Evolutionary conservation across 2,113 vertebrate species (phyloP).

Genomic region (Myocastor coypus): DNA sequence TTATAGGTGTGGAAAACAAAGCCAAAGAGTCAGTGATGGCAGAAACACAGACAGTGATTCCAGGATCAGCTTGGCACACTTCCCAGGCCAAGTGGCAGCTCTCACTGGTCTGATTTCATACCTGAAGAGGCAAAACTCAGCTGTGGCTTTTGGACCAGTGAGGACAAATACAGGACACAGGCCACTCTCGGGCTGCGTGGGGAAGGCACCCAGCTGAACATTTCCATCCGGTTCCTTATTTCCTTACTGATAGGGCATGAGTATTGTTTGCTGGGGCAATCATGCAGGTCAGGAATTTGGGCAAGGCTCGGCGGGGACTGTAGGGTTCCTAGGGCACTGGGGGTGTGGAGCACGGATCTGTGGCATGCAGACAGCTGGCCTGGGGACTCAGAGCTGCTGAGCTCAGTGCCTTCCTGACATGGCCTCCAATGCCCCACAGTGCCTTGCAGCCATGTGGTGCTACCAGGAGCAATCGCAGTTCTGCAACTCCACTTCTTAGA

Average conservation of each 20-base stretch:
- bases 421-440: background rate
- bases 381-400: background rate
- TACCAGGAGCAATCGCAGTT: background rate
- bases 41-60: accelerated
- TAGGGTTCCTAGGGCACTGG: background rate
- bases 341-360: background rate
- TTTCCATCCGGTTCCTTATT: background rate
- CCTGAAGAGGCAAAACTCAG: background rate
- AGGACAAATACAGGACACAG: background rate
- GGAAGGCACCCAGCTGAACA: no score
- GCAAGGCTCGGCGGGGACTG: background rate
- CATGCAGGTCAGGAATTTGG: background rate
- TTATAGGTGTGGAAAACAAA: background rate
- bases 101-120: background rate
- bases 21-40: background rate
- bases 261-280: background rate
- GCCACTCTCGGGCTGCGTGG: background rate
- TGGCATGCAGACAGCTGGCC: background rate
- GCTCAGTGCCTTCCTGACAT: background rate
- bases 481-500: background rate
- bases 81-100: background rate
- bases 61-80: background rate
- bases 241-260: background rate
- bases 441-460: no score
- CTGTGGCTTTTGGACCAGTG: background rate